A percentile compares a stretch with the other conserved stretches of the same genome.
These are phyloP conservation scores for Chloroclysta siterata DNA, from an alignment of 2,888 invertebrate species.

Conservation along the genomic window DNA sequence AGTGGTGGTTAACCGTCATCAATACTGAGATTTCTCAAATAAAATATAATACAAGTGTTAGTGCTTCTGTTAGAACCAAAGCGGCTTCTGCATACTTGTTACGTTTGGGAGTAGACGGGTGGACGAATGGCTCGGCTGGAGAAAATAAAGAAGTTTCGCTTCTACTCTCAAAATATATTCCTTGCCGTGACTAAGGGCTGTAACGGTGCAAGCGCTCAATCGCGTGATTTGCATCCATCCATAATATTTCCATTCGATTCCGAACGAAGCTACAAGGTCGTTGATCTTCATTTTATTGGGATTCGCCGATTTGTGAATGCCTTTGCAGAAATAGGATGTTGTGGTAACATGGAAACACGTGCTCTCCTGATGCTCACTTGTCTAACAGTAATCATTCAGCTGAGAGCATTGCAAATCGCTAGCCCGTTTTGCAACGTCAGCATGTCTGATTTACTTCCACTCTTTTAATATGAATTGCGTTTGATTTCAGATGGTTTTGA, in stretches of 20 bases:
- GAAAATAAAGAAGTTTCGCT: conserved; percentile 5
- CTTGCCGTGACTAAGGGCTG: conserved; percentile 68
- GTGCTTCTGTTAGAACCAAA: no score
- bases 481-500: conserved; percentile 92
- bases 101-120: no score
- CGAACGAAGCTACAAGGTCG: conserved; percentile 50
- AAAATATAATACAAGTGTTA: no score
- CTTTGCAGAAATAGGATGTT: conserved; percentile 19
- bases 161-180: conserved; percentile 6
- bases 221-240: conserved; percentile 66
- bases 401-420: no score
- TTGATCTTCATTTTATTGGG: conserved; percentile 54
- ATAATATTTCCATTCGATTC: conserved; percentile 45
- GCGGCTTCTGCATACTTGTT: no score
- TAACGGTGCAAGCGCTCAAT: conserved; percentile 63
- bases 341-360: conserved; percentile 18
- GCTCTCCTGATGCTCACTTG: background rate
- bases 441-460: no score
- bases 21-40: no score
- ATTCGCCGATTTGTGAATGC: conserved; percentile 40
- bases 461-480: background rate
- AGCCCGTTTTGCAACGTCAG: no score
- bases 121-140: no score
- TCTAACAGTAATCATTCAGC: no score
- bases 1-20: no score